Base-by-base conservation (phyloP, 1,140 invertebrate species). In the Neuroterus valhalla region DNA sequence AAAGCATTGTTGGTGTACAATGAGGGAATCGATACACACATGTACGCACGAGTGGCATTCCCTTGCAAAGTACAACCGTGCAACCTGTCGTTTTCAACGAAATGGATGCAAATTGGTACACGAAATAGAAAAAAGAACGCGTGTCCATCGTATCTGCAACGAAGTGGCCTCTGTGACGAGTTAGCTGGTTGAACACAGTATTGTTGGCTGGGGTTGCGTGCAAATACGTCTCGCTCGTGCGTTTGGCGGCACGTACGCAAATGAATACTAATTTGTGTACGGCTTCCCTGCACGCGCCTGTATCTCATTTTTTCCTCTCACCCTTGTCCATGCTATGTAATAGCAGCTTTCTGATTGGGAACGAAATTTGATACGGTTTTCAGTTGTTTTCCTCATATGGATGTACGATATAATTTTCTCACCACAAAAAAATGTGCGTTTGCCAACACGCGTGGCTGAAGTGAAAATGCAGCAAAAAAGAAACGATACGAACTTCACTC, bases 221-320 rank as follows among this genome's bases (percentile, higher is more conserved):
- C 48, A 79, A 80, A 80, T 77, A 79, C 78, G 78, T 62, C 6
- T 76, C 77, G 75, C 72, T 73, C 76, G 72, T 82, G 82, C 82
- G 78, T 81, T 78, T 77, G 76, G 80, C 75, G 80, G 74, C 71
- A 71, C 77, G 74, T 75, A 83, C 75, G 82, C 81, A 81, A 85
- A 85, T 83, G 78, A 84, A 85, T 81, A 80, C 81, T 79, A 82
- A 84, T 85, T 84, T 72, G 70, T 75, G 75, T 74, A 23, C 70
- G 69, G 55, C 14, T 71, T 66, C 74, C 44, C 19, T 50, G 55
- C 66, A 42, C 21, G 75, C 48, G 11, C 46, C 71, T 69, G 68
- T 68, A 50, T 48, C 38, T 23, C 52, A 71, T 31, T 50, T 55
- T 55, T 66, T 72, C 11, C 38, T 26, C 38, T 55, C 17, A 15